Evolutionary conservation across 1,140 invertebrate species (phyloP), one percentile per base, ranked within the genome.

Genomic region (Brachionus angularis): DNA sequence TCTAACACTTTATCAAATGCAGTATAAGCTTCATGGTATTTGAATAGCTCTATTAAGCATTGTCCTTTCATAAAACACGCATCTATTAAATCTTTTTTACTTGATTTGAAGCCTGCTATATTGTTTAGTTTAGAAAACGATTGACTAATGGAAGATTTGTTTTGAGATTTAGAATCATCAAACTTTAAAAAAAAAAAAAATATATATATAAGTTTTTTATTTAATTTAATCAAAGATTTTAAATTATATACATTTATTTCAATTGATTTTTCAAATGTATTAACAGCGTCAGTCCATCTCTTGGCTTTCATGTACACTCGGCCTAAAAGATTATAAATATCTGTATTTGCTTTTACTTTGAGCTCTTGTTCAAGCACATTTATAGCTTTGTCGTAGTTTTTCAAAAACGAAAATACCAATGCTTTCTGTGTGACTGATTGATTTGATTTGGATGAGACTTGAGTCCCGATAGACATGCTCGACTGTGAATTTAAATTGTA

Each of bases 271-370:
- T 78, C 72, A 71, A 82, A 82, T 71, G 78, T 79, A 16, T 36
- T 46, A 1, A 78, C 75, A 34, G 79, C 79, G 70, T 80, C 75
- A 29, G 76, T 75, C 73, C 76, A 82, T 31, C 72, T 73, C 72
- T 79, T 79, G 25, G 79, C 80, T 67, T 81, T 81, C 79, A 82
- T 82, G 73, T 79, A 76, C 10, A 79, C 80, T 69, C 79, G 78
- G 21, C 79, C 80, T 7, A 81, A 75, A 50, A 82, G 62, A 75
- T 79, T 78, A 71, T 76, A 80, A 53, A 79, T 73, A 10, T 76
- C 73, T 1, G 76, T 74, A 5, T 74, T 72, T 1, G 79, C 77
- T 71, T 78, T 78, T 3, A 73, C 64, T 44, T 75, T 58, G 0
- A 77, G 75, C 7, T 79, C 79, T 42, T 72, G 33, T 21, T 73